Percentiles rank a stretch among this genome's conserved stretches.
phyloP scores from a whole-genome alignment of 2,113 vertebrate species.

The Amphiprion ocellaris region DNA sequence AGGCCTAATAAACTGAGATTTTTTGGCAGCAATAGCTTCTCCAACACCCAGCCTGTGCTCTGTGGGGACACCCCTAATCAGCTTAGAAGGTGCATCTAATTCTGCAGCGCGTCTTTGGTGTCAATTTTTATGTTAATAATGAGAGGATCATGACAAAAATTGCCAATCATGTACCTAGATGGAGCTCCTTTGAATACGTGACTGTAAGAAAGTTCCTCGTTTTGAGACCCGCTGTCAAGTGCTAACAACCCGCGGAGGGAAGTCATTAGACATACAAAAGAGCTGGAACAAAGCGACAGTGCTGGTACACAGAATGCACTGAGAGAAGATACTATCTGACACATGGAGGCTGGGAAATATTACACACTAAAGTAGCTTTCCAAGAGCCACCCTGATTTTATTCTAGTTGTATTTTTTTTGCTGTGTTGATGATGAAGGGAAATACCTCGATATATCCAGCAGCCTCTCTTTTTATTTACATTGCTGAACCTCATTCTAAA shows the following conservation, averaged over 20 bases:
- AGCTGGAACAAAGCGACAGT: conserved; percentile 97
- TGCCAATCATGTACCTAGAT: conserved; percentile 99
- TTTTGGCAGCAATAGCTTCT: conserved; percentile 71
- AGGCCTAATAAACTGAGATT: conserved; percentile 73
- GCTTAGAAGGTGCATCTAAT: conserved; percentile 90
- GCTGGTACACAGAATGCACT: conserved; percentile 92
- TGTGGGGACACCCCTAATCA: conserved; percentile 91
- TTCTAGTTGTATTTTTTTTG: background rate
- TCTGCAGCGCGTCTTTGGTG: conserved; percentile 92
- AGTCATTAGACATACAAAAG: conserved; percentile 99
- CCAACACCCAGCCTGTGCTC: conserved; percentile 81
- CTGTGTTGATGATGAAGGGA: conserved; percentile 77
- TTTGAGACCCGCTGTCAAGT: conserved; percentile 99
- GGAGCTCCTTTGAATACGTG: conserved; percentile 98
- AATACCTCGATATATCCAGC: conserved; percentile 84
- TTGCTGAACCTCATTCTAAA: conserved; percentile 94
- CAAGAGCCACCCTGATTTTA: conserved; percentile 79
- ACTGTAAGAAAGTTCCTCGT: conserved; percentile 97
- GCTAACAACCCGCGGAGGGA: conserved; percentile 99
- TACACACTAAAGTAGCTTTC: conserved; percentile 37
- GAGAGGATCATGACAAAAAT: conserved; percentile 99
- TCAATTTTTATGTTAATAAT: conserved; percentile 99
- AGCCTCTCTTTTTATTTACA: conserved; percentile 82
- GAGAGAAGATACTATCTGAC: conserved; percentile 93
- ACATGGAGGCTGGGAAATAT: conserved; percentile 85